Evolutionary conservation across 2,113 vertebrate genomes (phyloP).

Genomic region (Mionectes macconnelli): DNA sequence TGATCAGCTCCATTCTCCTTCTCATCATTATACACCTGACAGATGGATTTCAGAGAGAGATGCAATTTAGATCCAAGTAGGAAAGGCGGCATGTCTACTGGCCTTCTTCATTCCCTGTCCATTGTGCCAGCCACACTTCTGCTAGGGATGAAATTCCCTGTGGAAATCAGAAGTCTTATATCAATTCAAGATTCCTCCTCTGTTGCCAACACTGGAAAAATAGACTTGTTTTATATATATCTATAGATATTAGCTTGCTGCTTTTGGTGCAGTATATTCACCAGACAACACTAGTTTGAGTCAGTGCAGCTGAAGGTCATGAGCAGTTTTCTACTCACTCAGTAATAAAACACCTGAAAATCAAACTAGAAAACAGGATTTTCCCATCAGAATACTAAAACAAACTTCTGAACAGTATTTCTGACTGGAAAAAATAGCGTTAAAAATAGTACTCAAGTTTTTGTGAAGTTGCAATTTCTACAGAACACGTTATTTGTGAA

Average conservation of each 20-base stretch:
- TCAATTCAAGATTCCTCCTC: neutral
- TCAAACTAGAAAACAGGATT: neutral
- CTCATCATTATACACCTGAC: neutral
- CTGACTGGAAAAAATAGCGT: neutral
- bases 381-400: neutral
- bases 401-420: neutral
- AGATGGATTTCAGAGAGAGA: neutral
- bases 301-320: neutral
- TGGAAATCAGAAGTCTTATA: neutral
- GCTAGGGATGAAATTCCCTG: neutral
- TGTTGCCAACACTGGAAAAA: neutral
- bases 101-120: neutral
- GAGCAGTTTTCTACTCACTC: neutral
- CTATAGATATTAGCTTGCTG: neutral
- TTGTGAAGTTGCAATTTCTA: neutral
- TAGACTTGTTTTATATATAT: neutral
- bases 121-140: neutral
- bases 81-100: neutral
- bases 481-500: neutral
- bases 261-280: neutral
- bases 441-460: neutral
- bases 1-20: neutral
- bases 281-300: neutral
- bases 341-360: neutral
- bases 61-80: neutral